Evolutionary conservation across 1,140 invertebrate genomes (phyloP).

Genomic region (Drosophila nigrodunni): DNA sequence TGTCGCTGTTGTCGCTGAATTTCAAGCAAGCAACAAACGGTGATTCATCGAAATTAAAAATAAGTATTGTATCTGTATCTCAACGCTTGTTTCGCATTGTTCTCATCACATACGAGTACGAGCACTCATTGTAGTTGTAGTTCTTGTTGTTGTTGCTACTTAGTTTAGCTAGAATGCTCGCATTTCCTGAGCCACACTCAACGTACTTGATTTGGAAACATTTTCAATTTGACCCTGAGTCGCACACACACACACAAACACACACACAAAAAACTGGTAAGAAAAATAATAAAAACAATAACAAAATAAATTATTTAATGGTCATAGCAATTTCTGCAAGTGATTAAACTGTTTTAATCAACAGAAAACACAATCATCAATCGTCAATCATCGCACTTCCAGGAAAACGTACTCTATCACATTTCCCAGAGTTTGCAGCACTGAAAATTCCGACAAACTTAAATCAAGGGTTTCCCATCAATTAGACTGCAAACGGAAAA

Average conservation of each 20-base stretch:
- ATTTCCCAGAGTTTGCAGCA: slow-evolving; percentile 25
- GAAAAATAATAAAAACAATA: not conserved
- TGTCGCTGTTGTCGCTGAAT: slow-evolving; percentile 32
- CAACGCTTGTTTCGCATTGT: slow-evolving; percentile 65
- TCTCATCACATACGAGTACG: slow-evolving; percentile 24
- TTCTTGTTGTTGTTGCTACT: slow-evolving; percentile 31
- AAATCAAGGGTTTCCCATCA: slow-evolving; percentile 14
- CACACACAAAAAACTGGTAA: not conserved
- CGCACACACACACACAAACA: not conserved
- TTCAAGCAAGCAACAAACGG: slow-evolving; percentile 57
- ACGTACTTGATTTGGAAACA: slow-evolving; percentile 19
- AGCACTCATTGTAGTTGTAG: slow-evolving; percentile 29
- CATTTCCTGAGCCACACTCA: slow-evolving; percentile 41
- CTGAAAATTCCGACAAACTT: slow-evolving; percentile 13
- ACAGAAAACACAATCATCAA: slow-evolving; percentile 22
- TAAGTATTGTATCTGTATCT: slow-evolving; percentile 80
- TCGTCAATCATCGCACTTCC: slow-evolving; percentile 13
- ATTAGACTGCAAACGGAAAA: slow-evolving; percentile 6
- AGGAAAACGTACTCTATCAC: slow-evolving; percentile 31
- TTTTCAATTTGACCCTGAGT: slow-evolving; percentile 35
- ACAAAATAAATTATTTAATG: not conserved
- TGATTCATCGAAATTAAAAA: slow-evolving; percentile 83
- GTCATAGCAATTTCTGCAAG: slow-evolving; percentile 7
- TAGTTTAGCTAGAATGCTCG: slow-evolving; percentile 31
- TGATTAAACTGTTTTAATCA: slow-evolving; percentile 29